Base-by-base conservation (phyloP, 2,797 vertebrate genomes). In the Lutjanus campechanus region DNA sequence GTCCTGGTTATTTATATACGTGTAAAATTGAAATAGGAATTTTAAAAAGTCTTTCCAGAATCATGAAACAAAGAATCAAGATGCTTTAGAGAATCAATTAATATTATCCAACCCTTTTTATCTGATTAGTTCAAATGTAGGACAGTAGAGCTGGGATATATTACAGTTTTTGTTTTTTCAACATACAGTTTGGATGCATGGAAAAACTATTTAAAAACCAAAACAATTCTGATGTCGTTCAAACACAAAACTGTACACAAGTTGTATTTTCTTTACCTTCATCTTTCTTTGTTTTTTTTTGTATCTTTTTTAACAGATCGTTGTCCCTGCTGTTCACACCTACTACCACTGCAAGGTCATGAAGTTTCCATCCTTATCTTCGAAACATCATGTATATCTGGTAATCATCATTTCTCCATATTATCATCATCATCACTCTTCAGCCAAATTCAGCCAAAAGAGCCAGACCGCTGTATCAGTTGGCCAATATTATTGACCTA, bases 311-410 rank as follows among this genome's bases (percentile, higher is more conserved):
- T 92, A 91, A 16, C 89, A 97, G 96, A 89, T 96, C 66, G 70
- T 68, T 46, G 43, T 97, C 67, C 96, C 96, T 10, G 20, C 84
- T 0, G 20, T 66, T 1, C 81, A 86, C 0, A 97, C 96, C 16
- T 94, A 95, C 17, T 97, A 97, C 4, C 95, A 96, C 82, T 97
- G 96, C 75, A 96, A 93, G 44, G 85, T 97, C 72, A 89, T 95
- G 50, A 93, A 84, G 1, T 78, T 96, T 11, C 93, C 95, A 16
- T 50, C 66, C 0, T 85, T 97, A 15, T 86, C 65, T 17, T 75
- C 76, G 78, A 97, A 96, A 69, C 92, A 96, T 72, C 96, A 95
- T 19, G 92, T 97, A 76, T 95, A 94, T 88, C 94, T 90, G 93
- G 96, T 97, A 89, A 89, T 79, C 20, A 16, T 53, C 13, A 10